Evolutionary conservation across 2,888 invertebrate genomes (phyloP).

Genomic region (Subacronicta megacephala): DNA sequence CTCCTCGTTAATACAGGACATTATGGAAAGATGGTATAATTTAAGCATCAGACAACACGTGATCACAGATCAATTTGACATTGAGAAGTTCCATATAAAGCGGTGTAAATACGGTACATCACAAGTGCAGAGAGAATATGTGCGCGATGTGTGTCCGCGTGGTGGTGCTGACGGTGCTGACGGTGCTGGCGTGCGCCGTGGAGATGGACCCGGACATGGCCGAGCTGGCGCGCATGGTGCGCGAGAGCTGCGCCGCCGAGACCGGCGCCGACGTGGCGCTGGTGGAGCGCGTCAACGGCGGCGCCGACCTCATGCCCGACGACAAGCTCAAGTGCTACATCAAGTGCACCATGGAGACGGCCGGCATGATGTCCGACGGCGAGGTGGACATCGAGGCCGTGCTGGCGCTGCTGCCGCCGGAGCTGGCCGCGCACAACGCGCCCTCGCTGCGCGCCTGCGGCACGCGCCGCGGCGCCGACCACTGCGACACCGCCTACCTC

Average conservation of each 20-base stretch:
- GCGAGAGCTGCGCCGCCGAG: constrained; percentile 77
- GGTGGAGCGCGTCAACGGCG: constrained; percentile 74
- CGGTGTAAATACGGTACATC: background rate
- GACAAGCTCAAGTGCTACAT: constrained; percentile 80
- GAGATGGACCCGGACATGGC: constrained; percentile 79
- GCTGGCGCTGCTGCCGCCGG: constrained; percentile 76
- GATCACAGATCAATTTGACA: constrained; percentile 55
- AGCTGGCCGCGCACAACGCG: constrained; percentile 66
- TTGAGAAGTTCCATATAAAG: constrained; percentile 62
- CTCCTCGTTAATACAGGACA: constrained; percentile 22
- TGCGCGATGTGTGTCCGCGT: constrained; percentile 15
- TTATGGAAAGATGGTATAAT: constrained; percentile 61
- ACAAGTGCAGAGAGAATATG: constrained; percentile 1
- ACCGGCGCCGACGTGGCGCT: constrained; percentile 73
- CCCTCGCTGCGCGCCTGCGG: constrained; percentile 70
- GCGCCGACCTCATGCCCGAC: constrained; percentile 74
- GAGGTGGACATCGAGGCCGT: constrained; percentile 79
- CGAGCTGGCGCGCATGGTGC: constrained; percentile 78
- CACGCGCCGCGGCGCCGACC: constrained; percentile 74
- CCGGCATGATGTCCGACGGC: constrained; percentile 81
- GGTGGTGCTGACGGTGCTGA: constrained; percentile 30
- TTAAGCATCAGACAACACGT: constrained; percentile 54
- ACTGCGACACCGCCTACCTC: constrained; percentile 81
- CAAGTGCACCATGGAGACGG: constrained; percentile 84
- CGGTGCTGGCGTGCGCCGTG: constrained; percentile 9